A percentile compares a stretch with the other conserved stretches of the same genome.
phyloP scores from a whole-genome alignment of 2,797 vertebrate genomes.

The Brotula barbata region DNA sequence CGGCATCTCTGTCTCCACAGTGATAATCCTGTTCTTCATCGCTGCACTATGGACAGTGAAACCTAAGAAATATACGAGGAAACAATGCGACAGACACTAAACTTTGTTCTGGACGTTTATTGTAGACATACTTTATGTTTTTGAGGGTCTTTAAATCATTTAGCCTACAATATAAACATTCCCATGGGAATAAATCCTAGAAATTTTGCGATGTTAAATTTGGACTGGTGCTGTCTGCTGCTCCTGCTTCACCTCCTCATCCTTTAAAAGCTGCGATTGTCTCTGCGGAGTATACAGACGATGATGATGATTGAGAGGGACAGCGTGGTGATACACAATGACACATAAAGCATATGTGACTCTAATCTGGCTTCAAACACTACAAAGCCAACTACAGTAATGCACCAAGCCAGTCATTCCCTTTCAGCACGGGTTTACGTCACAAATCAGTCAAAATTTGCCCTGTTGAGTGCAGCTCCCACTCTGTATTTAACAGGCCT shows the following conservation, averaged over 20 bases:
- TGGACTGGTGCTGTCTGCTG: constrained; percentile 28
- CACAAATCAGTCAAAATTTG: constrained; percentile 32
- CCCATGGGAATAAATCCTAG: constrained; percentile 28
- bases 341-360: background rate
- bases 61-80: constrained; percentile 15
- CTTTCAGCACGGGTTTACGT: constrained; percentile 33
- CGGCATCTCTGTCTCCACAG: constrained; percentile 36
- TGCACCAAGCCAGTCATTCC: constrained; percentile 37
- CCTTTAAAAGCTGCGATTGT: constrained; percentile 18
- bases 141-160: too few relatives aligned
- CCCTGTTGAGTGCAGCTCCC: constrained; percentile 28
- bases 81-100: background rate
- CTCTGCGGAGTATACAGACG: constrained; percentile 36
- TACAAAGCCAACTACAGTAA: constrained; percentile 31
- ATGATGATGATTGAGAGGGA: constrained; percentile 23
- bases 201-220: constrained; percentile 14
- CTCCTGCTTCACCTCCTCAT: constrained; percentile 6
- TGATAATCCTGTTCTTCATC: constrained; percentile 40
- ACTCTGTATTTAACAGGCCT: constrained; percentile 31
- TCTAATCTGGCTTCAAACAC: constrained; percentile 12
- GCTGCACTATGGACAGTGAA: constrained; percentile 4
- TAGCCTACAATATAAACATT: constrained; percentile 21
- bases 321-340: constrained; percentile 22
- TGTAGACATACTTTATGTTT: too few relatives aligned
- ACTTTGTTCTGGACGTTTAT: too few relatives aligned